A percentile compares a stretch with the other conserved stretches of the same genome.
phyloP scores from a whole-genome alignment of 2,797 vertebrate genomes.

The Harpagifer antarcticus region DNA sequence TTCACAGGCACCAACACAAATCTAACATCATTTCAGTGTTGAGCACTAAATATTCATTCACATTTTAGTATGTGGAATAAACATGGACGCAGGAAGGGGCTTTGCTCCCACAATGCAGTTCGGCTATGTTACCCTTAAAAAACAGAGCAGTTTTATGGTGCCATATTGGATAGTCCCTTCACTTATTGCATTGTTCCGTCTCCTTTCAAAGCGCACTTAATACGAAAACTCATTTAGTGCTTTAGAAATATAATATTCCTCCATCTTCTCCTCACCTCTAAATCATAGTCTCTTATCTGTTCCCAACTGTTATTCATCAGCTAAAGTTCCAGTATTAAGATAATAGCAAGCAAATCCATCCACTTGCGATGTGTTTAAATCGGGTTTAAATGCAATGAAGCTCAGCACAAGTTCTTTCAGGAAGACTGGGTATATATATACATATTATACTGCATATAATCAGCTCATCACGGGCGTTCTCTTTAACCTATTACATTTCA shows the following conservation, averaged over 20 bases:
- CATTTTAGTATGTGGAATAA: too few relatives aligned
- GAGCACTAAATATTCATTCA: too few relatives aligned
- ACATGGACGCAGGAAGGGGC: too few relatives aligned
- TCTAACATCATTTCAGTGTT: too few relatives aligned
- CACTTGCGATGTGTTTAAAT: neutral
- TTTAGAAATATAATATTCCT: neutral
- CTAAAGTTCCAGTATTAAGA: neutral
- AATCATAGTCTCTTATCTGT: neutral
- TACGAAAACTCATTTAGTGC: neutral
- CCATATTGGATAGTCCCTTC: neutral
- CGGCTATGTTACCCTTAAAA: too few relatives aligned
- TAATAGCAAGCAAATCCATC: neutral
- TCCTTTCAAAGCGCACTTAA: neutral
- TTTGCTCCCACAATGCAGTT: too few relatives aligned
- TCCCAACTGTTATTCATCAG: neutral
- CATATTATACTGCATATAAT: too few relatives aligned
- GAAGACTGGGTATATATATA: too few relatives aligned
- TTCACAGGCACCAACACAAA: too few relatives aligned
- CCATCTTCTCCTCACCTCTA: neutral
- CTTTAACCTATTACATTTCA: too few relatives aligned
- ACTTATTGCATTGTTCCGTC: neutral
- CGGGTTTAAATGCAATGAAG: neutral
- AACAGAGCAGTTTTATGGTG: neutral
- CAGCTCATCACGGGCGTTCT: too few relatives aligned
- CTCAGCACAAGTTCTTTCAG: too few relatives aligned